Percentiles rank a stretch among this genome's conserved stretches.
These are phyloP conservation scores for Carpatolechia fugitivella DNA, from an alignment of 2,888 invertebrate genomes.

Conservation along the genomic window DNA sequence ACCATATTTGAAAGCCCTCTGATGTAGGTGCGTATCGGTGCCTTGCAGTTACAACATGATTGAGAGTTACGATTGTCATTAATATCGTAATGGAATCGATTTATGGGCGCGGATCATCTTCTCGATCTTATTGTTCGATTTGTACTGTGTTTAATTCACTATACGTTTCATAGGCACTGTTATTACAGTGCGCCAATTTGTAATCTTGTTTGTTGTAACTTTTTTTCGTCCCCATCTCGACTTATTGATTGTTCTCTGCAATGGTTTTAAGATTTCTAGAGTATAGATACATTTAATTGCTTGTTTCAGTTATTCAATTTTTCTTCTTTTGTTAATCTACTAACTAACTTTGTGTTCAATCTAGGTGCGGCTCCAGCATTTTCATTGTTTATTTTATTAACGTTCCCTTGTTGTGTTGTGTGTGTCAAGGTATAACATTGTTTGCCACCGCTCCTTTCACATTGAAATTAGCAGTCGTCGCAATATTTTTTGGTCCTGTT, in stretches of 20 bases:
- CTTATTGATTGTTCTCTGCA: conserved; percentile 24
- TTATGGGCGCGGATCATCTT: conserved; percentile 60
- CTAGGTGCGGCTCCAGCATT: neutral
- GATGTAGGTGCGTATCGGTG: conserved; percentile 43
- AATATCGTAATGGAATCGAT: conserved; percentile 66
- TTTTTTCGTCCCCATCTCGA: conserved; percentile 26
- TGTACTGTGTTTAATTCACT: conserved; percentile 48
- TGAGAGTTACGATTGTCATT: conserved; percentile 70
- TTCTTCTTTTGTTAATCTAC: neutral
- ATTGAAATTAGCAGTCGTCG: conserved; percentile 42
- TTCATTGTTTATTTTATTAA: conserved; percentile 1
- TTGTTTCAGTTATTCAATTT: neutral
- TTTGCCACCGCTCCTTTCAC: conserved; percentile 40
- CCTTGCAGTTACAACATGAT: conserved; percentile 55
- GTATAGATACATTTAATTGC: neutral
- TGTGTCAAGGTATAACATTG: conserved; percentile 36
- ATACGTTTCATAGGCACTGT: conserved; percentile 40
- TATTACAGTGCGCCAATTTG: conserved; percentile 47
- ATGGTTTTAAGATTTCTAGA: conserved; percentile 20
- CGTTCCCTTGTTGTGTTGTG: neutral
- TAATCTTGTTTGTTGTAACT: conserved; percentile 38
- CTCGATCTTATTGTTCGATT: conserved; percentile 51
- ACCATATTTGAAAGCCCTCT: conserved; percentile 34
- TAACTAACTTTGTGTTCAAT: conserved; percentile 1
- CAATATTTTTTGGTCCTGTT: conserved; percentile 49